A percentile compares a stretch with the other conserved stretches of the same genome.
phyloP scores from a whole-genome alignment of 2,113 vertebrate genomes.

The Maylandia zebra region DNA sequence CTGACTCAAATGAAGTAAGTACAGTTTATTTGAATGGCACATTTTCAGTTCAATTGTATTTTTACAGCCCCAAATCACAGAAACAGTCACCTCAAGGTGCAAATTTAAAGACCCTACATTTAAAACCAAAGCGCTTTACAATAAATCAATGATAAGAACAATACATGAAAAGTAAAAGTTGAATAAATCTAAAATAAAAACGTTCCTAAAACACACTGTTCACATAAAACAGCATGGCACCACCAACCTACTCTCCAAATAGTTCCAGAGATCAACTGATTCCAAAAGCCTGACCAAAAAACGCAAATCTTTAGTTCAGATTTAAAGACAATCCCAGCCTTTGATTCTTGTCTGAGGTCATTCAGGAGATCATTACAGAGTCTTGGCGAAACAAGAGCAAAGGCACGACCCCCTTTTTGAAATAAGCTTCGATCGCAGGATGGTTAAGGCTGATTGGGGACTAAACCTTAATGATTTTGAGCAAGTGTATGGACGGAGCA shows the following conservation, averaged over 20 bases:
- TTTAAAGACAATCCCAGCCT: not conserved
- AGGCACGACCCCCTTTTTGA: not conserved
- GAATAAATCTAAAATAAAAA: not conserved
- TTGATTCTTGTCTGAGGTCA: not conserved
- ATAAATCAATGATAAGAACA: not conserved
- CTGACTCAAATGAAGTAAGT: not conserved
- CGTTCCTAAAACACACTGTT: not conserved
- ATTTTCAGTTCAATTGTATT: not conserved
- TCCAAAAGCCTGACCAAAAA: not conserved
- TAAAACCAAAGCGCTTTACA: not conserved
- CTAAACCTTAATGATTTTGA: not conserved
- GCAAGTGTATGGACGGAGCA: not conserved
- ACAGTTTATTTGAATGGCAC: not conserved
- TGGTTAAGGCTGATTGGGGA: not conserved
- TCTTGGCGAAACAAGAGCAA: not conserved
- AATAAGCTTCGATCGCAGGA: not conserved
- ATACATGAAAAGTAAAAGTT: not conserved
- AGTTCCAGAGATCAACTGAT: not conserved
- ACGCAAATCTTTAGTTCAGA: not conserved
- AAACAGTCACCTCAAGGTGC: not conserved
- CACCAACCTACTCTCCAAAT: not conserved
- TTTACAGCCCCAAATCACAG: not conserved
- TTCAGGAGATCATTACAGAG: not conserved
- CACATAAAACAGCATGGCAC: not conserved
- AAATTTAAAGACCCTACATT: not conserved